These are phyloP conservation scores for Alethe diademata DNA, from an alignment of 2,113 vertebrate genomes.

Conservation along the genomic window DNA sequence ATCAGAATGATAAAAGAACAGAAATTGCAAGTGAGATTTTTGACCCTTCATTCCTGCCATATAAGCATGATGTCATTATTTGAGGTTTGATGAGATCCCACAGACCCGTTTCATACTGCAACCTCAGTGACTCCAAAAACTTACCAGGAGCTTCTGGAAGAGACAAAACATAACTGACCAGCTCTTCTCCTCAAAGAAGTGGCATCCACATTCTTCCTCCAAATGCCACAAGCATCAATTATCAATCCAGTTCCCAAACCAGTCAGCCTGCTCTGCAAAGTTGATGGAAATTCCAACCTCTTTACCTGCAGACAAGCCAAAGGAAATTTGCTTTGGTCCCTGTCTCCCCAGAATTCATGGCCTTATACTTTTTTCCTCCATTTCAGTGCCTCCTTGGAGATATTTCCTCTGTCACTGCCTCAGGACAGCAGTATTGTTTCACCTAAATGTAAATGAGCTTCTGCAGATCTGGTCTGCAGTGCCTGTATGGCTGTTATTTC, in stretches of 20 bases:
- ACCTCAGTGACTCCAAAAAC: background rate
- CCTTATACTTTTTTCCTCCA: background rate
- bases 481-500: background rate
- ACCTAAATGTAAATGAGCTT: background rate
- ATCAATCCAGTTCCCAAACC: background rate
- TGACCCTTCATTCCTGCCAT: background rate
- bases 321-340: background rate
- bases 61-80: rapidly evolving
- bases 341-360: background rate
- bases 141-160: background rate
- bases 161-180: background rate
- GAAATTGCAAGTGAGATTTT: background rate
- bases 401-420: background rate
- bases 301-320: background rate
- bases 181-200: background rate
- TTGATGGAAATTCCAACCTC: background rate
- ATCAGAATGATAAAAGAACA: background rate
- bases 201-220: background rate
- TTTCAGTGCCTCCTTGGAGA: background rate
- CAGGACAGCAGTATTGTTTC: background rate
- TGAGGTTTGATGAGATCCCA: background rate
- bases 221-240: background rate
- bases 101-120: background rate
- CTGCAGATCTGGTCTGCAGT: background rate
- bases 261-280: background rate